Base-by-base conservation (phyloP, 2,797 vertebrate genomes). In the Melanotaenia pygmaea region DNA sequence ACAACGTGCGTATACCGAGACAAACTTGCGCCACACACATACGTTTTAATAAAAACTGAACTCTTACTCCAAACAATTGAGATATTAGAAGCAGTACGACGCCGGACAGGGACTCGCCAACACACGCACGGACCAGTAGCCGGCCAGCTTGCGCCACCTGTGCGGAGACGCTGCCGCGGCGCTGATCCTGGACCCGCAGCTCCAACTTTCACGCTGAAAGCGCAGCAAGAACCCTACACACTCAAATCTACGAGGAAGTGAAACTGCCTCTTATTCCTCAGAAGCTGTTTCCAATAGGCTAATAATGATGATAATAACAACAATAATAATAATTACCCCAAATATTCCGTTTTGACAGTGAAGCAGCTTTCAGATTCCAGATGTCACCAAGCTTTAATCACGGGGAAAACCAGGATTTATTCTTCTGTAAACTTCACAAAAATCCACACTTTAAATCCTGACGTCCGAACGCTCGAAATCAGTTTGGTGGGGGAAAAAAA, bases 221-320 rank as follows among this genome's bases (percentile, higher is more conserved):
- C 8, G 28, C 58, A 45, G 64, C 71, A 59, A 38, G 20, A 14
- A 88, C 79, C 77, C 87, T 84, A 82, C 81, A 53, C 64, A 77
- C 60, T 30, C 59, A 37, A 59, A 72, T 76, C 28, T 81, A 81
- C 78, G 59, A 76, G 82, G 85, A 85, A 89, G 80, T 81, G 34
- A 34, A 74, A 32, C 24, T 38, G 10, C 37, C 18, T 64, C 30
- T 13, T 11, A 11, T 1, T 20, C 4, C 20, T 54, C 1, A 18
- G 5, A 28, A 24, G 5, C 16, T 51, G 11, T 12, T 6, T 43
- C 38, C 16, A 1, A 7, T 35, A 10, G 34, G 34, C 34, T 10
- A 40, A 40, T 13, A 40, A n/a, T 34, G 58, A 13, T 24, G 59
- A 61, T 32, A 22, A 6, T 28, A 38, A 28, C 13, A 16, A 20